These are phyloP conservation scores for Arrhopalites spinosus DNA, from an alignment of 2,888 invertebrate genomes.

Conservation along the genomic window DNA sequence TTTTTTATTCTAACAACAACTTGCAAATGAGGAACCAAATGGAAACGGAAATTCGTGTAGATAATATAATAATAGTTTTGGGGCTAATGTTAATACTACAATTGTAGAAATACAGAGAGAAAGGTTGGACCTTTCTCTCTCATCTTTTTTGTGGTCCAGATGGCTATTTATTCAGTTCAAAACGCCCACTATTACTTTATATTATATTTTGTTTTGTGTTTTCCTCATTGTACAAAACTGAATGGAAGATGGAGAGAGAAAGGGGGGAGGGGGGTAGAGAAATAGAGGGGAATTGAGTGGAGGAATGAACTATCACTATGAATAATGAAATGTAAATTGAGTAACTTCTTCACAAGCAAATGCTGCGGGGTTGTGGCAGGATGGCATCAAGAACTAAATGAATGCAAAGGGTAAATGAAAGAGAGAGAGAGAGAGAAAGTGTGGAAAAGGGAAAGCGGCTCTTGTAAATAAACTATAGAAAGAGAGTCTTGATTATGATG, in stretches of 20 bases:
- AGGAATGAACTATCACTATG: constrained; percentile 1
- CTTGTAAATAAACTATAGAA: neutral
- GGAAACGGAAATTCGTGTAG: neutral
- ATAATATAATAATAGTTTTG: neutral
- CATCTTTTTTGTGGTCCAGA: neutral
- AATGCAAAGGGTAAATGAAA: neutral
- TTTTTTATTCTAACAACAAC: neutral
- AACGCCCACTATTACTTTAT: neutral
- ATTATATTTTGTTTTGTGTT: neutral
- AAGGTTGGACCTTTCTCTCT: neutral
- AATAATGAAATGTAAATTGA: constrained; percentile 35
- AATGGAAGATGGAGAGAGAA: neutral
- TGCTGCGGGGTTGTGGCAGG: too few relatives aligned
- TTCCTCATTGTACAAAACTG: neutral
- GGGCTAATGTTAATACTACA: neutral
- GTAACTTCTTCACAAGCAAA: neutral
- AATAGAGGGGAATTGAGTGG: neutral
- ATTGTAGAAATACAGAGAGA: neutral
- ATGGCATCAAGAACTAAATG: neutral
- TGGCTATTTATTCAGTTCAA: neutral
- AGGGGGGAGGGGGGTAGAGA: neutral
- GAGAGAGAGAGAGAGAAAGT: neutral
- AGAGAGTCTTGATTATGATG: too few relatives aligned
- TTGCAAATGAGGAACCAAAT: neutral
- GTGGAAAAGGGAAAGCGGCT: neutral